Evolutionary conservation across 2,113 vertebrate species (phyloP), one percentile per base, ranked within the genome.

Genomic region (Phaethon lepturus): DNA sequence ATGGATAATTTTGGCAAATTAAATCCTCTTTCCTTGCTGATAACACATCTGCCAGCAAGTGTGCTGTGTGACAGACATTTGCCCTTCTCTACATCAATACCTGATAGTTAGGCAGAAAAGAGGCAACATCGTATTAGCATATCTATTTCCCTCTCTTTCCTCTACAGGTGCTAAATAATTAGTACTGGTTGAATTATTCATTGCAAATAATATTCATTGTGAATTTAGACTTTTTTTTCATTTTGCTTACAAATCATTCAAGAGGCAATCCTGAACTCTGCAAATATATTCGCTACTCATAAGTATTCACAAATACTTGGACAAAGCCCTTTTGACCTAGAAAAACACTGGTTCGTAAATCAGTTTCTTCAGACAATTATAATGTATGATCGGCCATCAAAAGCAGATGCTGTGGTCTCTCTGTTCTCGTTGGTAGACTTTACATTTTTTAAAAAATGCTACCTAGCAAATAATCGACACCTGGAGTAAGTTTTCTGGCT

Each of bases 161-260:
- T 98, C 91, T 92, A 97, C 96, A 97, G 96, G 96, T 98, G 95
- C 80, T 96, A 97, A 97, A 97, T 95, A 97, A 98, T 97, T 98
- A 98, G 95, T 96, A 91, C 56, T 73, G 86, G 59, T 78, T 95
- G 95, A 97, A 97, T 96, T 97, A 98, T 97, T 97, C 96, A 97
- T 93, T 96, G 97, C 83, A 96, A 98, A 97, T 97, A 97, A 93
- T 95, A 97, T 97, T 97, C 97, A 97, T 95, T 95, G 97, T 95
- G 87, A 97, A 96, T 97, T 91, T 93, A 97, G 82, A 81, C 4
- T 88, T 85, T 56, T 26, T 55, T 55, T 71, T 86, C 16, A 25
- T 92, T 91, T 83, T 93, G 73, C 89, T 96, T 94, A 91, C 95
- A 94, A 92, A 93, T 94, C 59, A 75, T 95, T 97, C 86, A 96